Conservation (phyloP, 2,888 invertebrate species). For the Strigamia crassipes region DNA sequence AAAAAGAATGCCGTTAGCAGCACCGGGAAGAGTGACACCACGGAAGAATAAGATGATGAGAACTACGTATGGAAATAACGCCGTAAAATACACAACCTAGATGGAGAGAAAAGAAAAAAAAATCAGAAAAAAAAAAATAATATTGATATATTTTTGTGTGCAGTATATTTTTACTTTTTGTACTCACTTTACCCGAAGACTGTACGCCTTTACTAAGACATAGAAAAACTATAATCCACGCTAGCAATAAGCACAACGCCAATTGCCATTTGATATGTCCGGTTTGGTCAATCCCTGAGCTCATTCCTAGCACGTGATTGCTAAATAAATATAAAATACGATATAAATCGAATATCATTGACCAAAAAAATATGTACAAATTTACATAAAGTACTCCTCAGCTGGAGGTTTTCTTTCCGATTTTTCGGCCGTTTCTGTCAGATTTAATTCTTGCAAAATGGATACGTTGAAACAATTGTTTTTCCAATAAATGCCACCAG, state of each 20-base stretch:
- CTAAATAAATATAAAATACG: too few species aligned
- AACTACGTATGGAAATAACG: conserved; percentile 75
- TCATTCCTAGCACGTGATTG: conserved; percentile 57
- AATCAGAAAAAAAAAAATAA: too few species aligned
- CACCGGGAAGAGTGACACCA: conserved; percentile 80
- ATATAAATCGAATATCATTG: conserved; percentile 35
- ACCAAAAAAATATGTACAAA: too few species aligned
- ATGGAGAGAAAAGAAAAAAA: conserved; percentile 45
- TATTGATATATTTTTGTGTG: too few species aligned
- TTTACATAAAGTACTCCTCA: conserved; percentile 48
- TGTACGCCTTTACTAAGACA: conserved; percentile 71
- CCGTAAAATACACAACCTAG: conserved; percentile 76
- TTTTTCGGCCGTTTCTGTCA: conserved; percentile 53
- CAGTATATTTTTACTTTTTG: not conserved
- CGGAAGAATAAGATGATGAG: conserved; percentile 76
- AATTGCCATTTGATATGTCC: conserved; percentile 65
- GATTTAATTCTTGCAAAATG: conserved; percentile 52
- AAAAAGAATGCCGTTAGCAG: conserved; percentile 74
- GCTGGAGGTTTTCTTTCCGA: conserved; percentile 57
- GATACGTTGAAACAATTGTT: conserved; percentile 56
- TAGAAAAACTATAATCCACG: conserved; percentile 71
- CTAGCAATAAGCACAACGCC: conserved; percentile 73
- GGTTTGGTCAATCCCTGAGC: conserved; percentile 56
- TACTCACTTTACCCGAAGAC: conserved; percentile 71
- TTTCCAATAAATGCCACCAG: conserved; percentile 56